Base-by-base conservation (phyloP, 2,797 vertebrate genomes). In the Macropodus opercularis region DNA sequence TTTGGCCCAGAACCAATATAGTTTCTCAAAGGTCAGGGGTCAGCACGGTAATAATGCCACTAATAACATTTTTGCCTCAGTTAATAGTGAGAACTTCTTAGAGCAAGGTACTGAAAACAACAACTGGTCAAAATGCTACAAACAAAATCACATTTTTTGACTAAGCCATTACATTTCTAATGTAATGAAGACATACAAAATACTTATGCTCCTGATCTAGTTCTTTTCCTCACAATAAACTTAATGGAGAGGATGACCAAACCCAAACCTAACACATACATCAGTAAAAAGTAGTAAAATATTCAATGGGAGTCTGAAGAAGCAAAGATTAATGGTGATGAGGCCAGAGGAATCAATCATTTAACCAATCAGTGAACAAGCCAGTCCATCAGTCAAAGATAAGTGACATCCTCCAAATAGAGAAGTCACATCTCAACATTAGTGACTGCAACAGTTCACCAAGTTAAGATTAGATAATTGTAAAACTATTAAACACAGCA, bases 1-100 rank as follows among this genome's bases (percentile, higher is more conserved):
- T 83, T 71, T 78, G 75, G 83, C 71, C 79, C 85, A 79, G 59
- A 78, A 85, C 82, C 85, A 84, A 83, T 89, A 89, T 87, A 88
- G 80, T 70, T 83, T 67, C 79, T 73, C 41, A 21, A 51, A 72
- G 84, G 84, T 85, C 85, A 83, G 60, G 73, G 87, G 81, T 90
- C 81, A 86, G 72, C 32, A 14, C 44, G 73, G 64, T 77, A 86
- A 83, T 89, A 88, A 89, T 75, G 38, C 75, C 8, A 17, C 74
- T 63, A 80, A 85, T 84, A 83, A 76, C 65, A 79, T 77, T 84
- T 77, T 72, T 73, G 61, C 68, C 48, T n/a, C n/a, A 52, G 52
- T 79, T 83, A 52, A 60, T 29, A 68, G 32, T 40, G 59, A 59
- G 59, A 63, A 42, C 9, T 15, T 35, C 39, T 68, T 15, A 49